phyloP scores from a whole-genome alignment of 2,797 vertebrate genomes.

The Anas acuta region DNA sequence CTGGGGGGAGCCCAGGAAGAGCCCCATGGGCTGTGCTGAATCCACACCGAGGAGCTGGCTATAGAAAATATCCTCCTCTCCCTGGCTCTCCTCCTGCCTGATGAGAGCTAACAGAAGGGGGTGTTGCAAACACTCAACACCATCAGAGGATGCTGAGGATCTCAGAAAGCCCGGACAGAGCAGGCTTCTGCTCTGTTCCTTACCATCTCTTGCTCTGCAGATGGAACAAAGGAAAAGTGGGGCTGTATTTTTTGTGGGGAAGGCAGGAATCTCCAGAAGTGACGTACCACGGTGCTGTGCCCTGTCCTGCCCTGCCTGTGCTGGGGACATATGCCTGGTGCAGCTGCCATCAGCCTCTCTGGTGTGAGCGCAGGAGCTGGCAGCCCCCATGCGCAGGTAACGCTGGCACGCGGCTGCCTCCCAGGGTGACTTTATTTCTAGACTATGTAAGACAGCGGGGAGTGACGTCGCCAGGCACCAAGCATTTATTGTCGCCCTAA shows the following conservation, averaged over 20 bases:
- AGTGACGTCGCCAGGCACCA: background rate
- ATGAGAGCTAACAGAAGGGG: background rate
- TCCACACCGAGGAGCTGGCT: background rate
- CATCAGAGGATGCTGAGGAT: background rate
- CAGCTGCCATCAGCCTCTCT: background rate
- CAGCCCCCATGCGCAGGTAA: background rate
- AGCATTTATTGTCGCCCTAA: background rate
- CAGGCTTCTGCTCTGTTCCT: background rate
- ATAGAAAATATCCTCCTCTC: background rate
- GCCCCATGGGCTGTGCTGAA: background rate
- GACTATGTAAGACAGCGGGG: background rate
- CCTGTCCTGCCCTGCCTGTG: background rate
- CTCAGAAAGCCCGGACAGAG: background rate
- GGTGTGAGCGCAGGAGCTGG: background rate
- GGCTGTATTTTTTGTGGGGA: background rate
- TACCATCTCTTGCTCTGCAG: background rate
- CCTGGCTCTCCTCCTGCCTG: background rate
- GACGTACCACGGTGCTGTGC: too few species aligned
- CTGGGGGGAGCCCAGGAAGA: background rate
- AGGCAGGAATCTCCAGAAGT: background rate
- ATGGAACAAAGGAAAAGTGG: background rate
- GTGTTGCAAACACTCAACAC: background rate
- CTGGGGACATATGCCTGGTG: background rate
- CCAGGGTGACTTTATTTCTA: constrained; percentile 12
- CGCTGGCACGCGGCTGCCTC: background rate